Conservation (phyloP, 2,888 invertebrate genomes). For the Melieria picta region DNA sequence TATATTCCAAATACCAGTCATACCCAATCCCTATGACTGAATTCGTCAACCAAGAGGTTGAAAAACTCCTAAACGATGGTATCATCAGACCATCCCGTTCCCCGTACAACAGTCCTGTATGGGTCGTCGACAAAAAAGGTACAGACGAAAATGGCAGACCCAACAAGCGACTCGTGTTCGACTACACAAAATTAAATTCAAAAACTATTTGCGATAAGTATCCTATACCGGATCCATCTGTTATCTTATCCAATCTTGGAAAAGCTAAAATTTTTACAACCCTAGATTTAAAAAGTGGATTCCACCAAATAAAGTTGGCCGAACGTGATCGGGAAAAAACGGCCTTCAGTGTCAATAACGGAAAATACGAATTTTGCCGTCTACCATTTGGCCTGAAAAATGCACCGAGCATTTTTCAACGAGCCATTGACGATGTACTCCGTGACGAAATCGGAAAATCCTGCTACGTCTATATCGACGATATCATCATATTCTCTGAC, state of each 20-base stretch:
- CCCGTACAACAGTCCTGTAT: conserved; percentile 19
- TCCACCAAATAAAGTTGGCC: neutral
- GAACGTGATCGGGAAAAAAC: neutral
- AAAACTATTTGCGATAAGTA: conserved; percentile 33
- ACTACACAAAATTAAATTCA: conserved; percentile 19
- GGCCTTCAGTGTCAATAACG: neutral
- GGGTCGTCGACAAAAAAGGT: conserved; percentile 20
- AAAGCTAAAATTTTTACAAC: conserved; percentile 29
- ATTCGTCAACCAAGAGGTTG: conserved; percentile 31
- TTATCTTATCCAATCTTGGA: conserved; percentile 27
- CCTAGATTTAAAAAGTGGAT: conserved; percentile 14
- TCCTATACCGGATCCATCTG: conserved; percentile 36
- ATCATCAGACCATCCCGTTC: conserved; percentile 34
- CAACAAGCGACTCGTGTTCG: neutral
- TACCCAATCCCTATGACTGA: conserved; percentile 29
- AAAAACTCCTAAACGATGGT: conserved; percentile 27
- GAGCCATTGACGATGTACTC: conserved; percentile 33
- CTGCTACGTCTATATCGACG: conserved; percentile 32
- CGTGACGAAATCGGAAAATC: conserved; percentile 22
- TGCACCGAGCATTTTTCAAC: neutral
- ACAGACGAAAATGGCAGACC: conserved; percentile 19
- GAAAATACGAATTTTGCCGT: neutral
- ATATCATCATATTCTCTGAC: conserved; percentile 5
- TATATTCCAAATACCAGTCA: conserved; percentile 34
- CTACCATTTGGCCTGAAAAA: neutral